Base-by-base conservation (phyloP, 2,888 invertebrate species). In the Thymelicus lineola region DNA sequence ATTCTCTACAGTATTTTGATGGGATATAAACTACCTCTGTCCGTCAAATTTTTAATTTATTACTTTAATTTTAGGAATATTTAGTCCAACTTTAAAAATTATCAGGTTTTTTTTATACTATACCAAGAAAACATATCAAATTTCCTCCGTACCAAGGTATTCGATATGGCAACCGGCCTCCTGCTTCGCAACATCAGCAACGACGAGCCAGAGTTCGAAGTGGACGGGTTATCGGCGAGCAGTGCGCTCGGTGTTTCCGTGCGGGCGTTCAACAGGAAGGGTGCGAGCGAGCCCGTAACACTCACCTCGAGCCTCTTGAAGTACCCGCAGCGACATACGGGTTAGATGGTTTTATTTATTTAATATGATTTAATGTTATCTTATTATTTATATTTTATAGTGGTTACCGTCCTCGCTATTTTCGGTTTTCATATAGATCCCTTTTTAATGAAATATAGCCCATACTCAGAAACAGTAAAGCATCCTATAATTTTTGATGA, bases 211-310 rank as follows among this genome's bases (percentile, higher is more conserved):
- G 92, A 94, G 72, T 96, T 96, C 78, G 91, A 94, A 72, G 95
- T 96, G 46, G 86, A 89, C 35, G 95, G 95, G 12, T 86, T 96
- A 12, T 93, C 95, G 7, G 94, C 95, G 0, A 95, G 94, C 66
- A 93, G 94, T 65, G 90, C 94, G 9, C 94, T 96, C 71, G 94
- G 95, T 0, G 92, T 96, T 15, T 91, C 94, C 10, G 93, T 97
- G 15, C 95, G 95, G 77, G 96, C 97, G 4, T 95, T 95, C 84
- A 97, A 97, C 85, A 94, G 93, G 74, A 97, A 97, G 83, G 96
- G 96, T 1, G 88, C 94, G 6, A 96, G 96, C 78, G 95, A 96
- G 60, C 91, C 94, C 0, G 86, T 95, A 12, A 94, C 93, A 0
- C 84, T 96, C 1, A 94, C 95, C 2, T 95, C 95, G 0, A 95